Base-by-base conservation (phyloP, 1,140 invertebrate genomes). In the Drosophila azteca region DNA sequence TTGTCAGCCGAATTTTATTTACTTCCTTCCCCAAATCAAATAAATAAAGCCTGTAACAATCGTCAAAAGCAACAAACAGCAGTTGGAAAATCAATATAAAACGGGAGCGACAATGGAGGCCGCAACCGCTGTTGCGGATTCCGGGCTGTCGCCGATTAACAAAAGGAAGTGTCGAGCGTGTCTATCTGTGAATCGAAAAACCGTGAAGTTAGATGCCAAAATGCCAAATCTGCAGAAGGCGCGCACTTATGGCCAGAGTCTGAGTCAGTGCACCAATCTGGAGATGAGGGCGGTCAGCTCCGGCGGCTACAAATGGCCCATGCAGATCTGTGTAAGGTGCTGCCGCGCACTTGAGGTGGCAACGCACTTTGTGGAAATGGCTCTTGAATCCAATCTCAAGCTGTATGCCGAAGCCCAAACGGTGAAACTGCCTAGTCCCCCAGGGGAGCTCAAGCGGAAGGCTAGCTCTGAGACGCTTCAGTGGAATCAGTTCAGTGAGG, bases 401-500 rank as follows among this genome's bases (percentile, higher is more conserved):
- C 55, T 88, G 0, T 68, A 84, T 6, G 62, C 72, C 0, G 84
- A 88, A 29, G 70, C 83, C 0, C 66, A 79, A 6, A 74, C 35
- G 1, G 52, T 83, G 0, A 87, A 79, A 46, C 6, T 65, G n/a
- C 65, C 62, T 8, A 49, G 68, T 35, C 48, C 79, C 8, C 52
- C 71, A 2, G 72, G 77, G 1, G 83, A 89, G n/a, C 67, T 88
- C 1, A 88, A 88, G 22, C 60, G 83, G 0, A 88, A 88, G 41
- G 83, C 83, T 20, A 88, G 82, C 57, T 62, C 46, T 20, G 84
- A 89, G 44, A 31, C 81, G 8, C 35, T 88, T 17, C 65, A 74
- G 11, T 89, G 79, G 83, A 87, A 88, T 62, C 84, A 88, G 59
- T 88, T 89, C 11, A 89, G 79, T 39, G 84, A 89, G 43, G 76